phyloP scores from a whole-genome alignment of 2,113 vertebrate species.

The Pycnonotus jocosus region DNA sequence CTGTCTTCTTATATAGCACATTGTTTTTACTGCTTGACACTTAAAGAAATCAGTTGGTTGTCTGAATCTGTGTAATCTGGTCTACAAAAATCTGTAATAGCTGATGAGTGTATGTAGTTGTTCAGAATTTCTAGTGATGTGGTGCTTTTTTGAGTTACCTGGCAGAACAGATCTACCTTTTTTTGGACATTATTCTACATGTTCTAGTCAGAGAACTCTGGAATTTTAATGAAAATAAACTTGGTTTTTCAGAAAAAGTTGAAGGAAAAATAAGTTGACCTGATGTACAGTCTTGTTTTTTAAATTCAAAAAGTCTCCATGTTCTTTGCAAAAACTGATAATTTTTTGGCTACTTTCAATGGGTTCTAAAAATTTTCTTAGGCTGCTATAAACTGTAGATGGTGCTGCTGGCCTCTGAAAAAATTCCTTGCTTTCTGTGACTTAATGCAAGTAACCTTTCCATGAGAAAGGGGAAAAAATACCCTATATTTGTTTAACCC shows the following conservation, averaged over 20 bases:
- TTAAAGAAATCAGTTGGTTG: neutral
- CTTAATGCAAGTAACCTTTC: accelerated
- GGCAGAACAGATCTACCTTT: neutral
- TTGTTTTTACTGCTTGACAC: neutral
- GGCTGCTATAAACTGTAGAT: neutral
- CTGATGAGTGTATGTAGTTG: neutral
- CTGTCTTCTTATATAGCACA: neutral
- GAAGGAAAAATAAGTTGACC: neutral
- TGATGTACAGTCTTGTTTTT: neutral
- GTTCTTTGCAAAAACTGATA: neutral
- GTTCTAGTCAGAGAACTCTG: neutral
- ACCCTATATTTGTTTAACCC: neutral
- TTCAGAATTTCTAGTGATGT: neutral
- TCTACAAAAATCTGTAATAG: neutral
- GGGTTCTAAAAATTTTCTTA: neutral
- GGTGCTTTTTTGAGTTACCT: neutral
- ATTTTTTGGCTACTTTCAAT: neutral
- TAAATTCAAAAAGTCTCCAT: neutral
- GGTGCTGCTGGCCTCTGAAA: neutral
- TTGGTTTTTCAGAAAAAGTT: neutral
- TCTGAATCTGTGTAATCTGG: neutral
- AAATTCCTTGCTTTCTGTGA: neutral
- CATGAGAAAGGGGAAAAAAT: neutral
- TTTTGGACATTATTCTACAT: neutral
- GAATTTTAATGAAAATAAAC: neutral